Conservation (phyloP, 2,888 invertebrate genomes). For the Tanypteryx hageni region DNA sequence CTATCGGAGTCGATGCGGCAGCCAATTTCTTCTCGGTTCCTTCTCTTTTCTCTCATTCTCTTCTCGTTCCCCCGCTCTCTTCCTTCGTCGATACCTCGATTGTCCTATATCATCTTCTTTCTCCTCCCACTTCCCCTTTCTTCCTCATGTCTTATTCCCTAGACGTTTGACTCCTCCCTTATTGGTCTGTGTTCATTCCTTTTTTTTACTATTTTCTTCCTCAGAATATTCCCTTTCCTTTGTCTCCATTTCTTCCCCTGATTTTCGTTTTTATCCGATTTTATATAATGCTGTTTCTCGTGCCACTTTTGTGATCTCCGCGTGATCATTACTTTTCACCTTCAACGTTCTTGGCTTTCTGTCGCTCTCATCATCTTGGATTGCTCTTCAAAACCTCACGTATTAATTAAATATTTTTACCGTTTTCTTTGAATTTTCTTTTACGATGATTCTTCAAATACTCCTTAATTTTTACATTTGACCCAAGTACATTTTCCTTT, state of each 20-base stretch:
- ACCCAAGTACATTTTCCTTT: too few relatives aligned
- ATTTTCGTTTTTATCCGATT: background rate
- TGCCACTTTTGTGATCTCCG: too few relatives aligned
- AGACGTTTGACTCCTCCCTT: background rate
- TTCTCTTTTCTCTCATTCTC: background rate
- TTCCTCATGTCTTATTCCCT: background rate
- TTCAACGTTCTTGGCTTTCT: too few relatives aligned
- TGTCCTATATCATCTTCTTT: background rate
- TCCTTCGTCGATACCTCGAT: background rate
- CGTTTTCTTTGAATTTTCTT: too few relatives aligned
- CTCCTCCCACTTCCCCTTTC: background rate
- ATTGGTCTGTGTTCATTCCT: background rate
- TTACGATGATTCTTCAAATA: too few relatives aligned
- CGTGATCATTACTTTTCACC: too few relatives aligned
- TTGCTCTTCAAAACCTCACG: too few relatives aligned
- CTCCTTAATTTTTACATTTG: too few relatives aligned
- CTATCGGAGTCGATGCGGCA: background rate
- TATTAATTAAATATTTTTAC: too few relatives aligned
- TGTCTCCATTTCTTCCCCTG: background rate
- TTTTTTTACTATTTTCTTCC: conserved; percentile 3
- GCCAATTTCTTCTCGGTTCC: background rate
- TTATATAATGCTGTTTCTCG: too few relatives aligned
- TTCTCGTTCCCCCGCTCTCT: background rate
- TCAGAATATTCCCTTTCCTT: background rate
- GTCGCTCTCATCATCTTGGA: too few relatives aligned